Base-by-base conservation (phyloP, 1,140 invertebrate species). In the Aphaenogaster rudis region DNA sequence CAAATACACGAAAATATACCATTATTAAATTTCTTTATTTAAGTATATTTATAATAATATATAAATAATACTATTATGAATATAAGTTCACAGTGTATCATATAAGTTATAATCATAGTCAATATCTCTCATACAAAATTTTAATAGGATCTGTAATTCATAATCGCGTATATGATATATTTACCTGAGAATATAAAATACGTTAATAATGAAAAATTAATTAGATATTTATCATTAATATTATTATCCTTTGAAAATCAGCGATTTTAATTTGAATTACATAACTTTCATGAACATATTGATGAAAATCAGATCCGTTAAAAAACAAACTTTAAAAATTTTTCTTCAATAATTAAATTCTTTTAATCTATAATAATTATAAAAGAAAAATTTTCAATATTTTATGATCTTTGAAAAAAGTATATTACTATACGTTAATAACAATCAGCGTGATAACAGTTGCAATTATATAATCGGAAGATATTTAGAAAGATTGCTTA, bases 201-300 rank as follows among this genome's bases (percentile, higher is more conserved):
- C 15, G 3, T 4, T 39, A 21, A 52, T 39, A 66, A 79, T 79
- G 45, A 42, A 50, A 66, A 50, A 3, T 48, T 66, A 50, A 79
- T 79, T 79, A 57, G 52, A 76, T 79, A 64, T 50, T 39, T 21
- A 52, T 50, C 33, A 45, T 52, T 79, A 33, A 52, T 79, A 66
- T 39, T 61, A 39, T 66, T 61, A 33, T 52, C 21, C 9, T 45
- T 78, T 78, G 11, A 6, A 36, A 66, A 21, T 52, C 11, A 69
- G 11, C 9, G 45, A 48, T 66, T 66, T 50, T 64, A 79, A 79
- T 78, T 33, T 33, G 5, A n/a, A 48, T 28, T 66, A 66, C 11
- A 39, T 79, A 79, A 79, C 3, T 66, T 79, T 1, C 3, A n/a
- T 48, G n/a, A 50, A 39, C 0, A 17, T 15, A 52, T 36, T 8